Conservation (phyloP, 2,797 vertebrate genomes). For the Phrynocephalus guinanensis region DNA sequence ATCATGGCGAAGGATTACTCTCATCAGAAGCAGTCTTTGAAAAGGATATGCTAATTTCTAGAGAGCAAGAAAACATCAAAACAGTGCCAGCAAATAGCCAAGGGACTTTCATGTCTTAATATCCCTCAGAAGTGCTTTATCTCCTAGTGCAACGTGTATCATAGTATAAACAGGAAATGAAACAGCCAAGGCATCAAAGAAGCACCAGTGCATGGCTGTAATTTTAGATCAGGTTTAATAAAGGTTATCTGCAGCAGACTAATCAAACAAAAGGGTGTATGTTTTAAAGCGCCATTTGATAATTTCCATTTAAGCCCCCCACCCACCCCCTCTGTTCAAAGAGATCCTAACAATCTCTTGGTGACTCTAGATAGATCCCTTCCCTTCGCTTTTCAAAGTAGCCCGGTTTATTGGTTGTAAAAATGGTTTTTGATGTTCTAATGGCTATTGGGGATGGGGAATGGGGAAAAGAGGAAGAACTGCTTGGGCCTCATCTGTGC, state of each 20-base stretch:
- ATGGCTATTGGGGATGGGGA: slow-evolving; percentile 78
- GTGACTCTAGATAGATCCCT: slow-evolving; percentile 78
- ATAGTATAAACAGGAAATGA: slow-evolving; percentile 92
- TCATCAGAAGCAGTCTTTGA: slow-evolving; percentile 90
- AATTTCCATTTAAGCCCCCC: slow-evolving; percentile 86
- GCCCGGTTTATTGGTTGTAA: slow-evolving; percentile 85
- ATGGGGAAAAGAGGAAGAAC: slow-evolving; percentile 71
- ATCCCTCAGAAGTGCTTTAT: slow-evolving; percentile 96
- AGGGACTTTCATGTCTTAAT: slow-evolving; percentile 95
- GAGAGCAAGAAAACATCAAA: slow-evolving; percentile 97
- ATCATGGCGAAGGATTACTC: slow-evolving; percentile 90
- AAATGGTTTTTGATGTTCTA: slow-evolving; percentile 87
- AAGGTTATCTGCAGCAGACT: slow-evolving; percentile 92
- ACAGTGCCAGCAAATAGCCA: slow-evolving; percentile 95
- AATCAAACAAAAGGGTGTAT: slow-evolving; percentile 90
- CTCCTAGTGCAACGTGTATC: slow-evolving; percentile 90
- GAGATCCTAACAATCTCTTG: slow-evolving; percentile 83
- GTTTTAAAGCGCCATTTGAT: slow-evolving; percentile 88
- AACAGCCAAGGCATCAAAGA: slow-evolving; percentile 89
- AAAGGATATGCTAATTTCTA: slow-evolving; percentile 97
- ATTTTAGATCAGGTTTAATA: slow-evolving; percentile 95
- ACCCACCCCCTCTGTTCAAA: slow-evolving; percentile 82
- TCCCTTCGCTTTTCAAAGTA: slow-evolving; percentile 79
- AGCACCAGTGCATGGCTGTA: slow-evolving; percentile 82
- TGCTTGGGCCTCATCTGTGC: slow-evolving; percentile 67